phyloP scores from a whole-genome alignment of 1,140 invertebrate species.

The Rhagoletis zephyria region DNA sequence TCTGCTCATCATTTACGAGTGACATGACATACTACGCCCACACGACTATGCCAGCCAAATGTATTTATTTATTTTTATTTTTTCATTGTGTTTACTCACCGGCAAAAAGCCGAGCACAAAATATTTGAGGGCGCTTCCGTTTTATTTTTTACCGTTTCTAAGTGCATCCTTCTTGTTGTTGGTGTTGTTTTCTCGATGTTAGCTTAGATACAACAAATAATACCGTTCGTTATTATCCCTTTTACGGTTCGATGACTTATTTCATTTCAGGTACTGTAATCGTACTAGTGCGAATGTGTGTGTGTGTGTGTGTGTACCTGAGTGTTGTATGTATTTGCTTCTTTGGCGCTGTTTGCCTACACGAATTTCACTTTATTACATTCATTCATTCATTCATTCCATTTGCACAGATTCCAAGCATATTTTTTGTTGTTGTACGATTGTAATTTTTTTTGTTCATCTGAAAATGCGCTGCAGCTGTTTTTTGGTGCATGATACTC shows the following conservation, averaged over 20 bases:
- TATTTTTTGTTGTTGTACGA: neutral
- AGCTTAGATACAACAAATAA: slow-evolving; percentile 37
- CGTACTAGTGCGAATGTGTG: neutral
- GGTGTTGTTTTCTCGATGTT: neutral
- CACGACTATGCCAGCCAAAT: neutral
- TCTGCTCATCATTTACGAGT: neutral
- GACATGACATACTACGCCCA: slow-evolving; percentile 14
- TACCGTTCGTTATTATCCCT: slow-evolving; percentile 45
- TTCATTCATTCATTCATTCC: neutral
- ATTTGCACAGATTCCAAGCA: slow-evolving; percentile 42
- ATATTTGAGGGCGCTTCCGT: slow-evolving; percentile 9
- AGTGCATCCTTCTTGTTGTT: neutral
- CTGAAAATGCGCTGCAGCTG: neutral
- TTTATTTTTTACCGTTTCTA: neutral
- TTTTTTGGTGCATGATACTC: slow-evolving; percentile 16
- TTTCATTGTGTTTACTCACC: slow-evolving; percentile 18
- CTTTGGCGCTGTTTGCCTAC: neutral
- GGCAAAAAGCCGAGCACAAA: neutral
- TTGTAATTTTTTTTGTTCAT: neutral
- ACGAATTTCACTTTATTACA: slow-evolving; percentile 1
- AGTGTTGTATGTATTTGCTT: neutral
- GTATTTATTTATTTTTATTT: neutral
- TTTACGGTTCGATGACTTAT: slow-evolving; percentile 51
- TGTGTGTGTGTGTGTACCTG: neutral
- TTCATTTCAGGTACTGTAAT: neutral